These are phyloP conservation scores for Dynastes maya DNA, from an alignment of 2,888 invertebrate species.

Conservation along the genomic window DNA sequence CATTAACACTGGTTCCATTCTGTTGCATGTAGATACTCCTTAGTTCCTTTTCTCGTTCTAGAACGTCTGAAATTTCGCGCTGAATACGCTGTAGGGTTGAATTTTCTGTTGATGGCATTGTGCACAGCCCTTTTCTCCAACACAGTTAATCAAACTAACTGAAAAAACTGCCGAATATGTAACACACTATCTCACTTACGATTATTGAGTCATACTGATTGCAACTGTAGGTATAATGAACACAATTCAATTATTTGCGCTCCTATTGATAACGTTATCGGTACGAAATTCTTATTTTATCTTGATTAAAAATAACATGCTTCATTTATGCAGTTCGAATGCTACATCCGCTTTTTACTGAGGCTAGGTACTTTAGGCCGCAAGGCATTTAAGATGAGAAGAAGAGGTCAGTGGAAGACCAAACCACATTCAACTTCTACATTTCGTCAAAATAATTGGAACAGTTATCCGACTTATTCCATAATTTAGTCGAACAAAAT, in stretches of 20 bases:
- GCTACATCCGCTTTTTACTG: not conserved
- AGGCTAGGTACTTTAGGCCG: conserved; percentile 8
- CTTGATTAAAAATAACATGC: conserved; percentile 44
- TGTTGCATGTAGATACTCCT: conserved; percentile 35
- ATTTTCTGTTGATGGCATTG: conserved; percentile 67
- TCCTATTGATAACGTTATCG: conserved; percentile 47
- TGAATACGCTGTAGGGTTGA: conserved; percentile 88
- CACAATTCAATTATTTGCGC: conserved; percentile 43
- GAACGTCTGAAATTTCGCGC: conserved; percentile 90
- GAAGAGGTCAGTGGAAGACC: conserved; percentile 34
- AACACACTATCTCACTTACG: conserved; percentile 44
- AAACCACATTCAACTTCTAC: conserved; percentile 52
- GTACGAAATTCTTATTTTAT: conserved; percentile 41
- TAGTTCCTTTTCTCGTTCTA: conserved; percentile 87
- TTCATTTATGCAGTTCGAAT: conserved; percentile 25
- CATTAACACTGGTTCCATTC: conserved; percentile 30
- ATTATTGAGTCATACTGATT: conserved; percentile 49
- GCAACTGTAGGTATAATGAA: conserved; percentile 49
- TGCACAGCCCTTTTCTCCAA: conserved; percentile 15
- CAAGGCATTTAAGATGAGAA: conserved; percentile 16
- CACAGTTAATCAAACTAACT: conserved; percentile 18
- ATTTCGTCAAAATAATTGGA: conserved; percentile 58
- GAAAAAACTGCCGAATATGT: conserved; percentile 9
- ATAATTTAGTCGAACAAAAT: conserved; percentile 43
- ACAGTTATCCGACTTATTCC: conserved; percentile 55